Base-by-base conservation (phyloP, 2,888 invertebrate genomes). In the Chymomyza amoena region DNA sequence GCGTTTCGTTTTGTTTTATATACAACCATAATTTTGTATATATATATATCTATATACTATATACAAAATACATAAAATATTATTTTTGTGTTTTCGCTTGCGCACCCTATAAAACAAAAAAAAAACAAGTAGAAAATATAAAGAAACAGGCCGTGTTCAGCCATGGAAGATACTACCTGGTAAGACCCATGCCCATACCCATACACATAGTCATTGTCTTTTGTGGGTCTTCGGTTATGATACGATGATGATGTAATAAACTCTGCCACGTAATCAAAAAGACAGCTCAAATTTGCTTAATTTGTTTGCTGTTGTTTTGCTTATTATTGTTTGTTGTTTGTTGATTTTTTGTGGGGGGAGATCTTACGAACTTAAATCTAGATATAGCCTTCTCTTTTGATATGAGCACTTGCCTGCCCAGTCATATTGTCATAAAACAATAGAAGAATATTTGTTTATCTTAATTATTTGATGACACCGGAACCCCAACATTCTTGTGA, bases 211-310 rank as follows among this genome's bases (percentile, higher is more conserved):
- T 20, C 28, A 57, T 68, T 28, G 51, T 64, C 61, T 76, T 77
- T 75, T 81, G 78, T 75, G 77, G 72, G 78, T 84, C 78, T 82
- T 13, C 39, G 39, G 13, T 82, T 84, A 84, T 82, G 84, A 80
- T 80, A 78, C 72, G 77, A 77, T 75, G 77, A 74, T 82, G 84
- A 82, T 82, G 82, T 74, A 82, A 82, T 74, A 66, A 69, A 72
- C 73, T 69, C 69, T 78, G 77, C 83, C 73, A 81, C 81, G 83
- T 81, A 81, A 81, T 75, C 80, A 77, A 20, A 64, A 15, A 25
- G 57, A 6, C 73, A 64, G 52, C 62, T 68, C 74, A 70, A 73
- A 78, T 80, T 79, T 80, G 73, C 72, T 80, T 80, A 80, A 81
- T 81, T 80, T 81, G 83, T 64, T 83, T 32, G 32, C 32, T 32